Evolutionary conservation across 2,888 invertebrate genomes (phyloP), one percentile per base, ranked within the genome.

Genomic region (Nipponacmea schrenckii): DNA sequence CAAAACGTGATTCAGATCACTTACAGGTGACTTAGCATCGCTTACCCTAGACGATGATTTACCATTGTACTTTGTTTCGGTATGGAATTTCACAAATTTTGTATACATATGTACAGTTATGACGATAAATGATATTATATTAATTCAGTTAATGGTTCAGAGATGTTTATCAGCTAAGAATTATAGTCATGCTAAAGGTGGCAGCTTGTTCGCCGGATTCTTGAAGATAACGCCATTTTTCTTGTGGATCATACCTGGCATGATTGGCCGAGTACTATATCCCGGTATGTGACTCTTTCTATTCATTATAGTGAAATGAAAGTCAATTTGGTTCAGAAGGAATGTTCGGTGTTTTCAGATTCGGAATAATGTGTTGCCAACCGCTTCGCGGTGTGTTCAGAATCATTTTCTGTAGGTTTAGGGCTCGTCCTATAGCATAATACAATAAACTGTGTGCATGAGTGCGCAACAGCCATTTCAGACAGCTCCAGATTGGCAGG

Each of bases 81-180:
- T n/a, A n/a, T n/a, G n/a, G n/a, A n/a, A n/a, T n/a, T n/a, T n/a
- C n/a, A n/a, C n/a, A n/a, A n/a, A n/a, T n/a, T n/a, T n/a, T n/a
- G n/a, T n/a, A n/a, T n/a, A n/a, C n/a, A n/a, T n/a, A n/a, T n/a
- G n/a, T n/a, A n/a, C n/a, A n/a, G n/a, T 39, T 39, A 8, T 39
- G 39, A 39, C 39, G 10, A 2, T 39, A 10, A 10, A 39, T 39
- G 39, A 8, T 5, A 8, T 39, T 39, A 26, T 0, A 66, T 62
- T 66, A 26, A 78, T 76, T 26, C 76, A 91, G 90, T 88, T 91
- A 78, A 91, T 91, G 80, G 91, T 91, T 1, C 91, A 91, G 81
- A 80, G 91, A 68, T 88, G 89, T 15, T 80, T 91, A 70, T 90
- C 91, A 2, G 89, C 91, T 10, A 90, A 90, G 80, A 89, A 88